phyloP scores from a whole-genome alignment of 2,113 vertebrate species.

The Lates calcarifer region DNA sequence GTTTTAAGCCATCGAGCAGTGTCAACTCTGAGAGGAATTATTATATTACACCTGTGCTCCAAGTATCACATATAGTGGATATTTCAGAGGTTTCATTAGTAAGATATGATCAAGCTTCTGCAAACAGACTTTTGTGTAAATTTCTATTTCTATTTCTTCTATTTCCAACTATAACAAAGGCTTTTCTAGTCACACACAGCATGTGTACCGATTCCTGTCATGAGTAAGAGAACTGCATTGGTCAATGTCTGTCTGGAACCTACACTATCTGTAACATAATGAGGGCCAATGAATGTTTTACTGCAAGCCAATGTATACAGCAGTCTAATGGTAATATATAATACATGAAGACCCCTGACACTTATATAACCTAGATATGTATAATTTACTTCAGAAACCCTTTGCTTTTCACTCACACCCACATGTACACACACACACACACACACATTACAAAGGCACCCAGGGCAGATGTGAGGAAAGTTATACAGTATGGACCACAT shows the following conservation, averaged over 20 bases:
- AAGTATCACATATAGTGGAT: too few relatives aligned
- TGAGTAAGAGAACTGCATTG: not conserved
- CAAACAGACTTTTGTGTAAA: too few relatives aligned
- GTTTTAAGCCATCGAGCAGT: too few relatives aligned
- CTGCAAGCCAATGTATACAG: not conserved
- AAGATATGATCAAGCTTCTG: too few relatives aligned
- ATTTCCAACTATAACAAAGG: not conserved
- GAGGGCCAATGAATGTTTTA: constrained; percentile 37
- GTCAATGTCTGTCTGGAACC: constrained; percentile 1
- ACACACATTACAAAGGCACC: not conserved
- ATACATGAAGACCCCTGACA: constrained; percentile 34
- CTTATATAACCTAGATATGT: constrained; percentile 7
- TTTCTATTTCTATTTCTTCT: too few relatives aligned
- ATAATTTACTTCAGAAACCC: constrained; percentile 23
- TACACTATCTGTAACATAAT: constrained; percentile 8
- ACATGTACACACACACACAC: not conserved
- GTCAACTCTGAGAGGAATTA: too few relatives aligned
- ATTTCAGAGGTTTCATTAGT: too few relatives aligned
- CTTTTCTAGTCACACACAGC: not conserved
- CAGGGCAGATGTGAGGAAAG: too few relatives aligned
- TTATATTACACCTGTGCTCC: too few relatives aligned
- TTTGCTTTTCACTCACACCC: not conserved
- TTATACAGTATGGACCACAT: too few relatives aligned
- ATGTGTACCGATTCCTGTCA: constrained; percentile 2
- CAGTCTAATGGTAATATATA: constrained; percentile 24